These are phyloP conservation scores for Heliothis virescens DNA, from an alignment of 1,140 invertebrate genomes.

Conservation along the genomic window DNA sequence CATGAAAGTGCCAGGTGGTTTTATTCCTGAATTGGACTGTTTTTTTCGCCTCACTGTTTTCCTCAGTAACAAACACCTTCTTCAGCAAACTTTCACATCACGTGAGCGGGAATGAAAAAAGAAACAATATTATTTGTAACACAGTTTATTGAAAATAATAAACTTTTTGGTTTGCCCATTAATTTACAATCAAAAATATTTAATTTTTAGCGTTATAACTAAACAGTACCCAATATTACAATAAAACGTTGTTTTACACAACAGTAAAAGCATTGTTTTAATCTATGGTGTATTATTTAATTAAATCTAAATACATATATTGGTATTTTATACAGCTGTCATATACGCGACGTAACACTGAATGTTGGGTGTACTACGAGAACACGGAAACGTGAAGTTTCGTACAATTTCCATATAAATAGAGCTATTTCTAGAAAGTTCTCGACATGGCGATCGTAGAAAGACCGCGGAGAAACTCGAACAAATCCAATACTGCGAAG, in stretches of 20 bases:
- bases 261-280: slow-evolving; percentile 61
- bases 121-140: slow-evolving; percentile 62
- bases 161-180: slow-evolving; percentile 68
- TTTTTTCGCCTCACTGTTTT: not conserved
- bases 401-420: slow-evolving; percentile 26
- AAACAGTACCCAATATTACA: slow-evolving; percentile 50
- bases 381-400: slow-evolving; percentile 9
- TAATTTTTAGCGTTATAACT: slow-evolving; percentile 65
- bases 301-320: slow-evolving; percentile 28
- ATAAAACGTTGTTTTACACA: slow-evolving; percentile 50
- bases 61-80: not conserved
- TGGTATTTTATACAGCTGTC: slow-evolving; percentile 25
- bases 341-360: not conserved
- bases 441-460: slow-evolving; percentile 5
- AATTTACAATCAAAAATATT: slow-evolving; percentile 79
- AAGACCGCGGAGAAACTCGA: slow-evolving; percentile 7
- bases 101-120: slow-evolving; percentile 31
- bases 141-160: slow-evolving; percentile 84
- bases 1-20: too few species aligned
- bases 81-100: too few species aligned
- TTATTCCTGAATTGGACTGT: not conserved
- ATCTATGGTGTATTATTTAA: slow-evolving; percentile 36
- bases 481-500: slow-evolving; percentile 7
- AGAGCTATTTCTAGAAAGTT: not conserved
- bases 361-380: not conserved